phyloP scores from a whole-genome alignment of 2,888 invertebrate species.

The Hydropsyche betteni region DNA sequence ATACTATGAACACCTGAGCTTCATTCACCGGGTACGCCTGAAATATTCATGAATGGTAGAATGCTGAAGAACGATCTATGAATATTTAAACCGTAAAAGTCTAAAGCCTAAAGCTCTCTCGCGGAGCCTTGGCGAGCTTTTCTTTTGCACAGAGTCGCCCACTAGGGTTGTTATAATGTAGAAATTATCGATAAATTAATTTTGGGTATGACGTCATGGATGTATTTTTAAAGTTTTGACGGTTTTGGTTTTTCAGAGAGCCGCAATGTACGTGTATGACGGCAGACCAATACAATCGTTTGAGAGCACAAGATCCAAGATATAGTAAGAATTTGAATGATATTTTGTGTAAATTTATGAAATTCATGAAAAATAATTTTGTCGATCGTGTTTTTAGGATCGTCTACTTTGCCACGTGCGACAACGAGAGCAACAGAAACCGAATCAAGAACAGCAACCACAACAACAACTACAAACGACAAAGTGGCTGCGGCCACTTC shows the following conservation, averaged over 20 bases:
- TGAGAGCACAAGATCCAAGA: conserved; percentile 85
- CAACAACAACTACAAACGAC: conserved; percentile 67
- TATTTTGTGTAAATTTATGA: not conserved
- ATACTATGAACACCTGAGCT: conserved; percentile 41
- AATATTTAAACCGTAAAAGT: conserved; percentile 45
- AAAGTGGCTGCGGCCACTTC: conserved; percentile 88
- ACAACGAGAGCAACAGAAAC: conserved; percentile 76
- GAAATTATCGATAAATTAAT: not conserved
- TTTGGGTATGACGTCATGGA: not conserved
- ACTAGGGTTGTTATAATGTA: not conserved
- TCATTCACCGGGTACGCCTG: conserved; percentile 35
- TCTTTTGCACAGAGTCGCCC: not conserved
- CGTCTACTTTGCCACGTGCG: conserved; percentile 85
- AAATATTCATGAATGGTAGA: conserved; percentile 46
- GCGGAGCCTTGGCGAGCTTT: not conserved
- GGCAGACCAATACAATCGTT: conserved; percentile 87
- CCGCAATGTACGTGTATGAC: conserved; percentile 96
- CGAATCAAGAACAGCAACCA: conserved; percentile 66
- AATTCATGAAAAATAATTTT: not conserved
- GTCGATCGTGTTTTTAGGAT: conserved; percentile 65
- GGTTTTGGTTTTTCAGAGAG: conserved; percentile 66
- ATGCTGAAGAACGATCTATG: conserved; percentile 42
- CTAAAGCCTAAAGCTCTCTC: conserved; percentile 30
- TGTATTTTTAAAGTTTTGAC: not conserved
- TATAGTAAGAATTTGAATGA: conserved; percentile 66